A percentile compares a stretch with the other conserved stretches of the same genome.
Conservation (phyloP, 2,888 invertebrate genomes). For the Leptinotarsa rubiginosa region DNA sequence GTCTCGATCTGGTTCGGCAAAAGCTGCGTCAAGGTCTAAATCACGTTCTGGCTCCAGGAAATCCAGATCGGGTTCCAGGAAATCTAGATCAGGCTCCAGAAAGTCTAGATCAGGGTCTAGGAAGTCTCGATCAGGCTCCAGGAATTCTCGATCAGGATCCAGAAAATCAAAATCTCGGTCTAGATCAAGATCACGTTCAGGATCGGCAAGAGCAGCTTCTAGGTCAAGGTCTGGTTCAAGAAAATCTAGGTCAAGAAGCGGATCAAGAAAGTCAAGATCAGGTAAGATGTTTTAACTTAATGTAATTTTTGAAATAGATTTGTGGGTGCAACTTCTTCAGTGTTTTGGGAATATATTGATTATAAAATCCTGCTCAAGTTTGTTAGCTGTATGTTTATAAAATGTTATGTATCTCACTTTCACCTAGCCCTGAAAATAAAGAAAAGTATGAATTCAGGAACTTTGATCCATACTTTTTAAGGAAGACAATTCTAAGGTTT, state of each 20-base stretch:
- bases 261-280: conserved; percentile 48
- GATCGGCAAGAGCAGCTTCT: conserved; percentile 34
- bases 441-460: no score
- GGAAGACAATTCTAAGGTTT: no score
- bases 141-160: conserved; percentile 44
- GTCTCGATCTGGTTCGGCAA: conserved; percentile 44
- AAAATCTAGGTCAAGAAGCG: conserved; percentile 46
- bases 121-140: conserved; percentile 44
- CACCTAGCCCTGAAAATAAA: no score
- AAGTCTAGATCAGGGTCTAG: conserved; percentile 44
- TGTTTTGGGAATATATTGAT: no score
- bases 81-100: conserved; percentile 25
- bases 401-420: no score
- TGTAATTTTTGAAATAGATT: no score
- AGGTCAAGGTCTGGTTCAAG: conserved; percentile 42
- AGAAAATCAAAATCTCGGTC: conserved; percentile 48
- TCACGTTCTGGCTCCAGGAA: background rate
- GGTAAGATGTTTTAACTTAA: conserved; percentile 27
- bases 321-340: no score
- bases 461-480: no score
- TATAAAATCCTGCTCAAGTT: no score
- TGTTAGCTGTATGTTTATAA: no score
- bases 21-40: conserved; percentile 29
- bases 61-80: conserved; percentile 45
- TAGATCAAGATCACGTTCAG: conserved; percentile 44